Evolutionary conservation across 1,140 invertebrate species (phyloP).

Genomic region (Pseudomyrmex pallidus): DNA sequence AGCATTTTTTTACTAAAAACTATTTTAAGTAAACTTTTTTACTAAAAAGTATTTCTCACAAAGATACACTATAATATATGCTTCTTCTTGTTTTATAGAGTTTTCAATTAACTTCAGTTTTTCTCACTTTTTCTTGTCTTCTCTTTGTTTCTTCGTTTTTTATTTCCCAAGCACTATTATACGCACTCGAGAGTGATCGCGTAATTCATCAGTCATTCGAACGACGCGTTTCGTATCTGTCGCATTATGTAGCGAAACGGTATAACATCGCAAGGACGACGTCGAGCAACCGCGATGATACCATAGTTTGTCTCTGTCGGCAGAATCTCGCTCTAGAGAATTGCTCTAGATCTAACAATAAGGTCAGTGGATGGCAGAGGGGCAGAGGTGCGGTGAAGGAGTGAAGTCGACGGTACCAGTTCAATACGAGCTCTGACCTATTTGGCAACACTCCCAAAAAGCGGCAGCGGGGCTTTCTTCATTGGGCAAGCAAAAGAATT

Average conservation of each 20-base stretch:
- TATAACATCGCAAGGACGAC: constrained; percentile 22
- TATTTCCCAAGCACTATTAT: background rate
- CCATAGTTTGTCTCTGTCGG: constrained; percentile 51
- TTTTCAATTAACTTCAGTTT: background rate
- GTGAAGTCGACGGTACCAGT: constrained; percentile 58
- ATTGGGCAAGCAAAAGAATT: constrained; percentile 59
- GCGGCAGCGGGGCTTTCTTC: constrained; percentile 72
- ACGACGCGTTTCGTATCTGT: background rate
- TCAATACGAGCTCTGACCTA: constrained; percentile 75
- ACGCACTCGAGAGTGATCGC: background rate
- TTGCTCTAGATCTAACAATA: constrained; percentile 47
- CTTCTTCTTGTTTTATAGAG: no score
- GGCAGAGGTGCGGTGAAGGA: constrained; percentile 37
- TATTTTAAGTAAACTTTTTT: no score
- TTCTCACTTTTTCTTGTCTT: background rate
- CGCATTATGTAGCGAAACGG: constrained; percentile 20
- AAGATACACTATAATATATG: no score
- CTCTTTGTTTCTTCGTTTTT: background rate
- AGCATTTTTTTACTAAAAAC: no score
- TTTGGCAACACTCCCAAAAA: constrained; percentile 81
- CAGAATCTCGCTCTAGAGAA: constrained; percentile 63
- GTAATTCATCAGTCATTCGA: constrained; percentile 34
- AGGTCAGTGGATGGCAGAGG: constrained; percentile 30
- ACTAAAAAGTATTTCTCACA: no score
- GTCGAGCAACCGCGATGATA: constrained; percentile 37